Evolutionary conservation across 2,797 vertebrate genomes (phyloP), one percentile per base, ranked within the genome.

Genomic region (Knipowitschia caucasica): DNA sequence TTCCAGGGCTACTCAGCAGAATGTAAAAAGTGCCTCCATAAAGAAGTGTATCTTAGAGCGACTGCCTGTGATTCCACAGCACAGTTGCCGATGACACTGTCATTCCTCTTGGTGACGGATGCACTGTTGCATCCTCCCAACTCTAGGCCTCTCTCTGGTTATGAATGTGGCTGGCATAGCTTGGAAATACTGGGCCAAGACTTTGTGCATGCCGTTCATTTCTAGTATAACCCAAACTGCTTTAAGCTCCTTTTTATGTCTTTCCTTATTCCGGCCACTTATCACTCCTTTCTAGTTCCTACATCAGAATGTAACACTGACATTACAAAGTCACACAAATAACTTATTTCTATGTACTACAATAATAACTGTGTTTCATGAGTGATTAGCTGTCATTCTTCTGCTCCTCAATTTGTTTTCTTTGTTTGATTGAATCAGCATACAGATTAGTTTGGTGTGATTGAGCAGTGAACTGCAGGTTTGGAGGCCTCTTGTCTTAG

Each of bases 71-170:
- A 88, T 89, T 89, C 84, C 82, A 80, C 79, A 82, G 71, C 82
- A 82, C 80, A 85, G 81, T 80, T 78, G 73, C 68, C 33, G 77
- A 82, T 86, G 88, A 89, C 87, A 90, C 77, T 50, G 21, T 78
- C 86, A 90, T 88, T 75, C 77, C 83, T 90, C 86, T 87, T 64
- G 50, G 75, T 89, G 86, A 90, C 81, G 73, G 81, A 90, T 89
- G 85, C 77, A 78, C 76, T 68, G 74, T 81, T 82, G 82, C 72
- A 60, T 80, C 78, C 78, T 80, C 72, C 72, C 69, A 65, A 73
- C 72, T 77, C 79, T 72, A 59, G 64, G 74, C 65, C 56, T 67
- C 54, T 43, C 68, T 71, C 75, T 55, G 67, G 69, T 88, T 86
- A 81, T 82, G 79, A 77, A 86, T 86, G 79, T 80, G 60, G 75